Evolutionary conservation across 2,113 vertebrate genomes (phyloP).

Genomic region (Empidonax alnorum): DNA sequence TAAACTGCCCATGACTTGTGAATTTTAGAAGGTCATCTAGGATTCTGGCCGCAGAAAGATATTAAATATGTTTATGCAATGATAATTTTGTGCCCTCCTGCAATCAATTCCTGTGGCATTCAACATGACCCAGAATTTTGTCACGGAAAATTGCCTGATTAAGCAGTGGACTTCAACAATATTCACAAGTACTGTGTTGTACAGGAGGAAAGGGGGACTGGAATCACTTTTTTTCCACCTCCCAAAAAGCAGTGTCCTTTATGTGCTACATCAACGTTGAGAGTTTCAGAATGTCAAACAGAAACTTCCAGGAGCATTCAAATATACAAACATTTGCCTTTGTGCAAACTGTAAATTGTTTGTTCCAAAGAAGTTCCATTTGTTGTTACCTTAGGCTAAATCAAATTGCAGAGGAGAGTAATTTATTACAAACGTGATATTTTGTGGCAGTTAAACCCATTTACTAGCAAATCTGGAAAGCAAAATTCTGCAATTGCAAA

Average conservation of each 20-base stretch:
- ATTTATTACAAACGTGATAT: neutral
- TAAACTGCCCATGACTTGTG: neutral
- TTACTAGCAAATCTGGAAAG: neutral
- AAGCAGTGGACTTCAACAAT: neutral
- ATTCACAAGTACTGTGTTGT: neutral
- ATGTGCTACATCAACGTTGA: neutral
- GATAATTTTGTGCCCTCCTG: neutral
- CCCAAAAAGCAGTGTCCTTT: neutral
- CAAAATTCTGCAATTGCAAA: neutral
- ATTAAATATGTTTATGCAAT: neutral
- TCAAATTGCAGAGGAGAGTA: neutral
- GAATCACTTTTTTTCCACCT: neutral
- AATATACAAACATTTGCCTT: neutral
- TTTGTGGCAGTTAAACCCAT: constrained; percentile 15
- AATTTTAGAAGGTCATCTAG: neutral
- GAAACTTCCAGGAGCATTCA: neutral
- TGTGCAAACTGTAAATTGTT: neutral
- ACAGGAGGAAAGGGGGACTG: neutral
- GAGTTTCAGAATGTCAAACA: neutral
- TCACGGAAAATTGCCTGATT: neutral
- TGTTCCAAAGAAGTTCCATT: neutral
- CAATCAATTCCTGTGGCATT: neutral
- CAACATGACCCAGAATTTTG: neutral
- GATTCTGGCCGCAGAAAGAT: neutral
- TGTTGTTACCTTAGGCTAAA: constrained; percentile 35